phyloP scores from a whole-genome alignment of 2,797 vertebrate genomes.

The Megaceryle alcyon region DNA sequence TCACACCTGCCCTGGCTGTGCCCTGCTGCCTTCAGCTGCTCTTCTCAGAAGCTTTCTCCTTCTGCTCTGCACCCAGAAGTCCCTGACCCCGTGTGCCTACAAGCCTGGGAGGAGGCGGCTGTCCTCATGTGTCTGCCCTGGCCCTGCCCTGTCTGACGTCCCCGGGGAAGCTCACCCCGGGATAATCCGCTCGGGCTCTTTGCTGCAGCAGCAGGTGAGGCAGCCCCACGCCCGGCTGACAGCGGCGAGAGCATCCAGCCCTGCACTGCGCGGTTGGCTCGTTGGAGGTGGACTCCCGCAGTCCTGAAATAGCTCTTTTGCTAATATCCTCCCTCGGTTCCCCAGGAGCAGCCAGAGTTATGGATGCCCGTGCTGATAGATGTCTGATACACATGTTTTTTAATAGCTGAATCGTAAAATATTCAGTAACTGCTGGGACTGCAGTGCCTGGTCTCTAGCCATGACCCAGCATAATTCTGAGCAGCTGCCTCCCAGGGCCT shows the following conservation, averaged over 20 bases:
- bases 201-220: background rate
- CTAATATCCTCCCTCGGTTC: background rate
- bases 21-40: background rate
- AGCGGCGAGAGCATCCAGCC: background rate
- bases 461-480: constrained; percentile 30
- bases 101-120: background rate
- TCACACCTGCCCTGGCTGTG: background rate
- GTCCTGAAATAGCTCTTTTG: background rate
- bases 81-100: rapidly evolving
- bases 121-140: background rate
- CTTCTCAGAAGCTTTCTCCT: background rate
- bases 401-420: constrained; percentile 60
- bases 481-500: constrained; percentile 19
- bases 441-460: constrained; percentile 1
- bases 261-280: background rate
- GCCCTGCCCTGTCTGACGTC: background rate
- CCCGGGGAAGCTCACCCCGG: background rate
- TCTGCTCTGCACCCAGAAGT: background rate
- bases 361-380: background rate
- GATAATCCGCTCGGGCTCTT: background rate
- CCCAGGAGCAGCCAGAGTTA: background rate
- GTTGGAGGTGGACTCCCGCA: background rate
- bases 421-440: background rate
- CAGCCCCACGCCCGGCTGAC: background rate
- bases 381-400: constrained; percentile 12